Percentiles rank a stretch among this genome's conserved stretches.
Evolutionary conservation across 2,888 invertebrate genomes (phyloP).

Genomic region (Andrena haemorrhoa): DNA sequence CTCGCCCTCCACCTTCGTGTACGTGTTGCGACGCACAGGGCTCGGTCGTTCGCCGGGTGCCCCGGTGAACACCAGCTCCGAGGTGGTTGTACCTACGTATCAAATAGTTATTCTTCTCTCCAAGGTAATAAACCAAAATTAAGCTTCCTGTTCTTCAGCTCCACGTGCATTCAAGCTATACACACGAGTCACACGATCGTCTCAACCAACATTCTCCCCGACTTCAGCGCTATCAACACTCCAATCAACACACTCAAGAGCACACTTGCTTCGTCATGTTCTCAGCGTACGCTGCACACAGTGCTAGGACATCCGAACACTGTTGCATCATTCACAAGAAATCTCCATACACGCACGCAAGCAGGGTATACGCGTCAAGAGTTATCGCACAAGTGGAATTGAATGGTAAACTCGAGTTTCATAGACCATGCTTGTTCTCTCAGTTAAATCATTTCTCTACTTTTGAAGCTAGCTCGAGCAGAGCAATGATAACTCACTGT

Average conservation of each 20-base stretch:
- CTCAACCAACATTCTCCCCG: too few relatives aligned
- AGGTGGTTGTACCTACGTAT: constrained; percentile 89
- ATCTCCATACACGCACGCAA: background rate
- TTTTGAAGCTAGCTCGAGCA: background rate
- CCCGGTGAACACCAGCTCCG: constrained; percentile 89
- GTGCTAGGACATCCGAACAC: background rate
- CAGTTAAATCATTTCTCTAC: too few relatives aligned
- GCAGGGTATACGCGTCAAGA: background rate
- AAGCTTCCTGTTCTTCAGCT: background rate
- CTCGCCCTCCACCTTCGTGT: constrained; percentile 92
- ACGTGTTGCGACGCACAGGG: constrained; percentile 90
- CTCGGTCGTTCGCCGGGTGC: constrained; percentile 88
- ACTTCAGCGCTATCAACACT: too few relatives aligned
- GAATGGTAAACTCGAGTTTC: background rate
- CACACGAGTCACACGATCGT: too few relatives aligned
- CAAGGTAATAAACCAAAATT: background rate
- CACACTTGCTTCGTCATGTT: too few relatives aligned
- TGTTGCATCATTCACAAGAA: background rate
- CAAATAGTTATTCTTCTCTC: background rate
- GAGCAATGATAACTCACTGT: constrained; percentile 82
- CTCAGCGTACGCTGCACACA: background rate
- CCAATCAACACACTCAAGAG: too few relatives aligned
- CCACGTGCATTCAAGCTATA: background rate
- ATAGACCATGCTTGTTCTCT: background rate
- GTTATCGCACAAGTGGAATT: background rate